Evolutionary conservation across 1,140 invertebrate genomes (phyloP).

Genomic region (Thaumatotibia leucotreta): DNA sequence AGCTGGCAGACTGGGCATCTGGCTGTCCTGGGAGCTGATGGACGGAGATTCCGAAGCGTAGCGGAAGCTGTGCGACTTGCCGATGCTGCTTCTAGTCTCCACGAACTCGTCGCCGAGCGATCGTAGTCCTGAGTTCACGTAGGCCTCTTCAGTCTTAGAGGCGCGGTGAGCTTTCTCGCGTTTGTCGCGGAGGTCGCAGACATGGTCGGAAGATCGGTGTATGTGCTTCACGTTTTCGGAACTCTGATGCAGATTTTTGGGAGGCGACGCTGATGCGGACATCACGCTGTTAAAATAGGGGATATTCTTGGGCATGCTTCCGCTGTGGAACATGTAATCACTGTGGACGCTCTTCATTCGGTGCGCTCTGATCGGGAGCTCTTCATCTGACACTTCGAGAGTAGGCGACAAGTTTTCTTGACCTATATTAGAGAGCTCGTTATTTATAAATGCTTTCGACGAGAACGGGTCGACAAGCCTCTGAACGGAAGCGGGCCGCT

Average conservation of each 20-base stretch:
- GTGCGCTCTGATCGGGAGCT: constrained; percentile 43
- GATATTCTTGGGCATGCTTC: constrained; percentile 65
- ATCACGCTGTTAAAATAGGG: constrained; percentile 60
- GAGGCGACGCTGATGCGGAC: constrained; percentile 41
- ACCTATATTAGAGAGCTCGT: constrained; percentile 44
- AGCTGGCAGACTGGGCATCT: constrained; percentile 72
- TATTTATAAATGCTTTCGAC: constrained; percentile 60
- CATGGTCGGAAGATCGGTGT: constrained; percentile 46
- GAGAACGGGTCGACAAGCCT: constrained; percentile 59
- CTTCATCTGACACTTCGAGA: constrained; percentile 49
- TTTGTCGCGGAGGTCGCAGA: constrained; percentile 52
- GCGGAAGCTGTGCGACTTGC: constrained; percentile 82
- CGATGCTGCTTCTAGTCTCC: constrained; percentile 74
- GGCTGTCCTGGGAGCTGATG: constrained; percentile 67
- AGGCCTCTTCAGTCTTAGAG: constrained; percentile 53
- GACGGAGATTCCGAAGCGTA: constrained; percentile 73
- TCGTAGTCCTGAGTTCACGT: constrained; percentile 51
- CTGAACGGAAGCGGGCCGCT: constrained; percentile 58
- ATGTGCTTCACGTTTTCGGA: constrained; percentile 62
- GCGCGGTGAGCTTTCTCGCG: constrained; percentile 40
- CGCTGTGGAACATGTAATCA: constrained; percentile 59
- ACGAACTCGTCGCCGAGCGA: constrained; percentile 63
- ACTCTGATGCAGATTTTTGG: constrained; percentile 49
- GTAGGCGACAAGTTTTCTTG: constrained; percentile 42
- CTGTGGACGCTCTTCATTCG: constrained; percentile 46